Evolutionary conservation across 1,140 invertebrate genomes (phyloP).

Genomic region (Campoletis sonorensis): DNA sequence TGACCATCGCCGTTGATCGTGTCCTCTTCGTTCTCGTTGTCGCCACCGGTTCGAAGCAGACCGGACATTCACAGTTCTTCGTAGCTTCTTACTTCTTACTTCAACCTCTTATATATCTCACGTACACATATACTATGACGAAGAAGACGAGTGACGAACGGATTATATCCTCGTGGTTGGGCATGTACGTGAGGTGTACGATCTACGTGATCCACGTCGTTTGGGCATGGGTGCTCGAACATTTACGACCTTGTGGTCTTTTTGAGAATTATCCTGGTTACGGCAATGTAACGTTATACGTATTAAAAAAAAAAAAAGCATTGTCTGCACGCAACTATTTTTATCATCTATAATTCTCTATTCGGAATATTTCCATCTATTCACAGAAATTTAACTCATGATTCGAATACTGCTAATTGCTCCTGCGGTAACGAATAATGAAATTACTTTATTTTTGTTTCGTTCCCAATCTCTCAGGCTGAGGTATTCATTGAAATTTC

Average conservation of each 20-base stretch:
- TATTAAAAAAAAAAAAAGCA: not conserved
- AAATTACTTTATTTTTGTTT: too few relatives aligned
- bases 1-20: not conserved
- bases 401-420: too few relatives aligned
- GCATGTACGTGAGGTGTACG: conserved; percentile 48
- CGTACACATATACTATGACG: conserved; percentile 21
- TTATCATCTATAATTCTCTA: too few relatives aligned
- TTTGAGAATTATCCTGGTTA: conserved; percentile 13
- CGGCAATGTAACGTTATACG: not conserved
- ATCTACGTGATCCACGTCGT: conserved; percentile 53
- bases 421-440: too few relatives aligned
- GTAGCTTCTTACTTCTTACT: conserved; percentile 8
- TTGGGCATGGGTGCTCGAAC: conserved; percentile 43
- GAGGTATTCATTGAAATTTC: too few relatives aligned
- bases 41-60: conserved; percentile 8
- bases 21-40: not conserved
- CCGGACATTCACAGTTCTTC: conserved; percentile 33
- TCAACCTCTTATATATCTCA: conserved; percentile 14
- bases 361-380: too few relatives aligned
- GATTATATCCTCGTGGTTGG: conserved; percentile 43
- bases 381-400: too few relatives aligned
- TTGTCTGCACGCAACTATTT: not conserved
- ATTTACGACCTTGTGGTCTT: conserved; percentile 53
- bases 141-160: conserved; percentile 44
- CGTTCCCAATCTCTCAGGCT: too few relatives aligned